Percentiles rank a stretch among this genome's conserved stretches.
Evolutionary conservation across 2,797 vertebrate genomes (phyloP).

Genomic region (Pygocentrus nattereri): DNA sequence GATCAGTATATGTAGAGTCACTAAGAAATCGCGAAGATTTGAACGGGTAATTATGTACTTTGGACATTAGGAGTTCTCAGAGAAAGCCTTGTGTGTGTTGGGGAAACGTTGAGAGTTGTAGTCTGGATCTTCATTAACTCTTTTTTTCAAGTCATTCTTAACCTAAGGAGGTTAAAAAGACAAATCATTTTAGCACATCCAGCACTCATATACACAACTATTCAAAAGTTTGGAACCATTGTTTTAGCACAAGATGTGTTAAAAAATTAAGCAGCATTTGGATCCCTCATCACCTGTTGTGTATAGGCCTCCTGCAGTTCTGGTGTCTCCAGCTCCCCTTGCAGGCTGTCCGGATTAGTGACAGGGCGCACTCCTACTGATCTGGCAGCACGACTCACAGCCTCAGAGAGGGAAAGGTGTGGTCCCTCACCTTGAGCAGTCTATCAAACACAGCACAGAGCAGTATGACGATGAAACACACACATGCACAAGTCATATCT

Average conservation of each 20-base stretch:
- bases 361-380: conserved; percentile 85
- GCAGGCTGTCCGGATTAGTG: conserved; percentile 83
- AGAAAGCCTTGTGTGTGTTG: conserved; percentile 87
- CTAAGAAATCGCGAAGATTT: conserved; percentile 3
- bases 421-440: conserved; percentile 87
- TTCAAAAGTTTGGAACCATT: no score
- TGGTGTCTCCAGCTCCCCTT: conserved; percentile 85
- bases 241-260: no score
- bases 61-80: conserved; percentile 80
- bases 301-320: conserved; percentile 88
- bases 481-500: background rate
- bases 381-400: conserved; percentile 88
- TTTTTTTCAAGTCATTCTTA: conserved; percentile 87
- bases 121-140: conserved; percentile 87
- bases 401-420: conserved; percentile 89
- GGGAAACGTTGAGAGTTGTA: conserved; percentile 90
- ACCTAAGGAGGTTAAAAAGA: conserved; percentile 76
- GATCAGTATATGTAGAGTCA: conserved; percentile 12
- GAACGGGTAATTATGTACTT: conserved; percentile 5
- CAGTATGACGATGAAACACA: background rate
- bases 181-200: background rate
- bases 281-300: conserved; percentile 74
- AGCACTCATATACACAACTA: background rate
- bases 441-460: conserved; percentile 67
- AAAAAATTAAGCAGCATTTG: no score